Evolutionary conservation across 2,113 vertebrate species (phyloP).

Genomic region (Cheilinus undulatus): DNA sequence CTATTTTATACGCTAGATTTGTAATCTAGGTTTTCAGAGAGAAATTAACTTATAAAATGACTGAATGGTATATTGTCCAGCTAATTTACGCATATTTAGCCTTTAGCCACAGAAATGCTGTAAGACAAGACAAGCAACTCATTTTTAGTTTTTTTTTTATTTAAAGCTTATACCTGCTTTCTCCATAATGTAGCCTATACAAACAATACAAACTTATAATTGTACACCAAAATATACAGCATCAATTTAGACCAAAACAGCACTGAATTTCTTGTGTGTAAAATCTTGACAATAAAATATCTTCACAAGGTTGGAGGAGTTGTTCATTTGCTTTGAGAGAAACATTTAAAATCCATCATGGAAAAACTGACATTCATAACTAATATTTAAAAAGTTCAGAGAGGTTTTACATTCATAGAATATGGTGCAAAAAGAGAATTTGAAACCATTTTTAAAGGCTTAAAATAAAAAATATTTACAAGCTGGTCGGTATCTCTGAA

Average conservation of each 20-base stretch:
- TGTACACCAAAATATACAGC: neutral
- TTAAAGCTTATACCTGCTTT: constrained; percentile 9
- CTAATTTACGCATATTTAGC: too few relatives aligned
- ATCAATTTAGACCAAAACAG: neutral
- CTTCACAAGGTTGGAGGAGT: neutral
- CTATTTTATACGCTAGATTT: too few relatives aligned
- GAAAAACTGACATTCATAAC: neutral
- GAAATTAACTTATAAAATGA: too few relatives aligned
- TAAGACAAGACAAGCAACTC: neutral
- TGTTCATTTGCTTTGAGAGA: constrained; percentile 17
- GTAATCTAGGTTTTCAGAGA: too few relatives aligned
- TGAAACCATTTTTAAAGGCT: neutral
- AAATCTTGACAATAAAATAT: neutral
- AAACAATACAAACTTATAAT: neutral
- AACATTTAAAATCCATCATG: neutral
- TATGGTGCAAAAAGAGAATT: neutral
- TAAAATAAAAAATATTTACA: constrained; percentile 44
- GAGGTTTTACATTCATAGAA: constrained; percentile 1
- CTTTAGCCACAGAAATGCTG: too few relatives aligned
- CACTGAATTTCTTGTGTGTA: neutral
- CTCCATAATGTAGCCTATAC: neutral
- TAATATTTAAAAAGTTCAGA: neutral
- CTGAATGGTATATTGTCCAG: too few relatives aligned
- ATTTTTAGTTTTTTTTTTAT: neutral
- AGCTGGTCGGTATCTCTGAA: neutral